Evolutionary conservation across 2,888 invertebrate genomes (phyloP), one percentile per base, ranked within the genome.

Genomic region (Plutella xylostella): DNA sequence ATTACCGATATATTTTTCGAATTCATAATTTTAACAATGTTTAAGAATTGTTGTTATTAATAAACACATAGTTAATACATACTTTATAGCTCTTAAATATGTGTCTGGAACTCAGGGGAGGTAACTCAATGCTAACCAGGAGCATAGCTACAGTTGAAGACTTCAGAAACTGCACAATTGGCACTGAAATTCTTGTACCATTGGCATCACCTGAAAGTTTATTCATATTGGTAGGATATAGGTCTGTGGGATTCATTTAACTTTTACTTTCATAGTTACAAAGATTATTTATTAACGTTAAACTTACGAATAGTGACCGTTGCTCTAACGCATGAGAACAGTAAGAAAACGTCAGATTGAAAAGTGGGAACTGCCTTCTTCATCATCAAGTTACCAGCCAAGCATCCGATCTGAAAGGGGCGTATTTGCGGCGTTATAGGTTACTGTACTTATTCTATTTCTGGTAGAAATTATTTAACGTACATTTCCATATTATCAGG

Each of bases 1-100:
- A n/a, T n/a, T n/a, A n/a, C n/a, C n/a, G n/a, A n/a, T n/a, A n/a
- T n/a, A n/a, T n/a, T n/a, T n/a, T n/a, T n/a, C 25, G 5, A 25
- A 25, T 9, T 9, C 25, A 25, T 25, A 25, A 9, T 5, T 25
- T 25, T 25, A 5, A 25, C 9, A 25, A 9, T 7, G 5, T 25
- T 25, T 25, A 7, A 25, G 9, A 9, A 9, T 9, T 9, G 9
- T 25, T 25, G 25, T 25, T 25, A 25, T 25, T 25, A 7, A 25
- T 25, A 25, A 25, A 25, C 25, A 5, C 25, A 5, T 31, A 11
- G 9, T 31, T 39, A 31, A 5, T n/a, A 46, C 49, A 50, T 61
- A 92, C 90, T 85, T 92, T 92, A 59, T 87, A 92, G 17, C 89
- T 89, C 54, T 85, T 85, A 44, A 89, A 87, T 1, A 84, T 60